Evolutionary conservation across 2,113 vertebrate genomes (phyloP).

Genomic region (Dicrurus megarhynchus): DNA sequence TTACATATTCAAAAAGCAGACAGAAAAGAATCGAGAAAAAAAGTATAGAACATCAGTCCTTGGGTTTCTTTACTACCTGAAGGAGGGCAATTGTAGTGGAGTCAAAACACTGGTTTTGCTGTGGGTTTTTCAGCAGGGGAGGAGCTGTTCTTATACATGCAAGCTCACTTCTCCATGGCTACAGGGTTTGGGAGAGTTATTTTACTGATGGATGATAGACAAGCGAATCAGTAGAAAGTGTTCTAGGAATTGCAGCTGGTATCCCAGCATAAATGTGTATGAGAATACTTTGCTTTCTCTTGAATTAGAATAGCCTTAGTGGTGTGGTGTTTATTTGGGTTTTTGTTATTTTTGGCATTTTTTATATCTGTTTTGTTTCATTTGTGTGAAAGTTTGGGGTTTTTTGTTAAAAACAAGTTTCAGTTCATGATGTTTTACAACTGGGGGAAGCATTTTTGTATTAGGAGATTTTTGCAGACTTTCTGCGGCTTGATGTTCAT

Average conservation of each 20-base stretch:
- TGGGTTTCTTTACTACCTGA: background rate
- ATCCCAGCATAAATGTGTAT: background rate
- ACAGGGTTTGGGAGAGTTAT: background rate
- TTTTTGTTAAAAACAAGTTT: background rate
- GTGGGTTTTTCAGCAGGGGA: background rate
- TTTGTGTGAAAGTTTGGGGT: background rate
- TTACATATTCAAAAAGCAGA: background rate
- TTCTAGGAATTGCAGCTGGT: background rate
- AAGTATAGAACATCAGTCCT: background rate
- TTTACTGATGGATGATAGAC: background rate
- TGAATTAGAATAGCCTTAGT: background rate
- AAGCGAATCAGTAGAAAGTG: background rate
- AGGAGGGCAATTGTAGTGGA: background rate
- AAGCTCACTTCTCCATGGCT: background rate
- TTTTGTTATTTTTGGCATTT: fast-evolving
- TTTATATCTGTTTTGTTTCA: background rate
- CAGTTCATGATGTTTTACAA: background rate
- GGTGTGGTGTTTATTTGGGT: background rate
- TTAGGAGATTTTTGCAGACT: background rate
- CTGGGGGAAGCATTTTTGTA: background rate
- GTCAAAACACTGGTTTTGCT: background rate
- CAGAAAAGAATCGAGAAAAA: background rate
- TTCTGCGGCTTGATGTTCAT: background rate
- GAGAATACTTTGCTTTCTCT: background rate
- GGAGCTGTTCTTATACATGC: background rate